Percentiles rank a stretch among this genome's conserved stretches.
Conservation (phyloP, 1,140 invertebrate genomes). For the Teleogryllus occipitalis region DNA sequence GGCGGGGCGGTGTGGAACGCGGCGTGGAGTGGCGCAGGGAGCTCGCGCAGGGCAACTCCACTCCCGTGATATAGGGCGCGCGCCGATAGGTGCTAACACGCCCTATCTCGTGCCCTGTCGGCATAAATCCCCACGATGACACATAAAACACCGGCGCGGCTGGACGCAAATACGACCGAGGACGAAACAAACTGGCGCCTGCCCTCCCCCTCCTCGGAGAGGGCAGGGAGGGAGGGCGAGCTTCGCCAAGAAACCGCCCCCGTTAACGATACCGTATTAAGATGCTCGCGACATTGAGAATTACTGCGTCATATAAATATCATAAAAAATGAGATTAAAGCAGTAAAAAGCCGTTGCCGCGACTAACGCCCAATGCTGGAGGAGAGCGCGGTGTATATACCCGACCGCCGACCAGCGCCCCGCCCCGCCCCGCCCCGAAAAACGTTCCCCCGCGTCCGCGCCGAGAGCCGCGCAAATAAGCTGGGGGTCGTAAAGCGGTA, state of each 20-base stretch:
- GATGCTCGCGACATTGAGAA: not conserved
- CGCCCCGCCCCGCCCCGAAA: too few relatives aligned
- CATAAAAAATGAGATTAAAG: conserved; percentile 6
- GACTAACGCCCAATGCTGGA: too few relatives aligned
- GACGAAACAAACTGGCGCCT: not conserved
- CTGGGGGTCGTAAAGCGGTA: too few relatives aligned
- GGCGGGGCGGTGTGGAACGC: too few relatives aligned
- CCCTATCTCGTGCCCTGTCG: not conserved
- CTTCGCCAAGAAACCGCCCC: not conserved
- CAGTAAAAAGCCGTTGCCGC: not conserved
- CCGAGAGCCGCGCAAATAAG: too few relatives aligned
- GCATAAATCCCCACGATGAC: not conserved
- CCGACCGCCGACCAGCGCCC: too few relatives aligned
- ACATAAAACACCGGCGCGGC: not conserved
- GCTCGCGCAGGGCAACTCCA: too few relatives aligned
- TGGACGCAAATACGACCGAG: too few relatives aligned
- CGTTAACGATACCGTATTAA: not conserved
- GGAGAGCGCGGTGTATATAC: too few relatives aligned
- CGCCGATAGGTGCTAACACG: not conserved
- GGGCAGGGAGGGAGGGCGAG: too few relatives aligned
- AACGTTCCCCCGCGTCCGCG: too few relatives aligned
- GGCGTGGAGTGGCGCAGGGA: too few relatives aligned
- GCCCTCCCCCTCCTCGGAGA: not conserved
- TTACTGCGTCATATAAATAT: conserved; percentile 2
- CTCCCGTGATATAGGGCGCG: not conserved